Percentiles rank a stretch among this genome's conserved stretches.
phyloP scores from a whole-genome alignment of 2,797 vertebrate species.

The Mus minutoides region DNA sequence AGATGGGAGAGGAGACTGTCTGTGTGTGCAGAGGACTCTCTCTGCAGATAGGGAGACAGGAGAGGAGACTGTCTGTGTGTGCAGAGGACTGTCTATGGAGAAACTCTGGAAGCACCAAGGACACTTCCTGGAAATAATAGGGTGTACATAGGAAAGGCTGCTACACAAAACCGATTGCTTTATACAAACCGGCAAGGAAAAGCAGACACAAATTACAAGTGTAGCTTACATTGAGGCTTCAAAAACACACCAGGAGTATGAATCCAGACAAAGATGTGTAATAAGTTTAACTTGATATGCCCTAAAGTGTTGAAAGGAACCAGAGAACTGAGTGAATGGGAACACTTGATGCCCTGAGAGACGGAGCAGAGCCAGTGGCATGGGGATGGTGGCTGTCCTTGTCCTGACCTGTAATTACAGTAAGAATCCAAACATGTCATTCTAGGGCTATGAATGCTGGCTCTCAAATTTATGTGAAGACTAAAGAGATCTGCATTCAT shows the following conservation, averaged over 20 bases:
- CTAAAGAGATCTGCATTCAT: background rate
- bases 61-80: too few relatives aligned
- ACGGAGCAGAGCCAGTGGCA: background rate
- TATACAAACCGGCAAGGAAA: background rate
- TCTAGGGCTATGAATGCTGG: too few relatives aligned
- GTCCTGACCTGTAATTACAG: background rate
- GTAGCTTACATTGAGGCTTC: background rate
- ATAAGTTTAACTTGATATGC: background rate
- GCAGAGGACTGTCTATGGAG: background rate
- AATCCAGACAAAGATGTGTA: background rate
- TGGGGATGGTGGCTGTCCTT: background rate
- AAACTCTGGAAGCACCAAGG: background rate
- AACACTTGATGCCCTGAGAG: background rate
- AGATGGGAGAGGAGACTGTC: background rate
- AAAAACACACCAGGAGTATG: background rate
- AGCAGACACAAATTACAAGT: background rate
- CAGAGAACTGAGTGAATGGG: background rate
- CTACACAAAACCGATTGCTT: background rate
- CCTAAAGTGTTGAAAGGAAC: background rate
- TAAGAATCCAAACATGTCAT: background rate
- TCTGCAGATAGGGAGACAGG: background rate
- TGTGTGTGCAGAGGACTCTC: too few relatives aligned
- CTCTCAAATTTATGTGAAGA: background rate
- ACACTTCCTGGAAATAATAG: background rate
- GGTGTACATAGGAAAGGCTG: background rate